A percentile compares a stretch with the other conserved stretches of the same genome.
These are phyloP conservation scores for Channa striata DNA, from an alignment of 2,797 vertebrate genomes.

Conservation along the genomic window DNA sequence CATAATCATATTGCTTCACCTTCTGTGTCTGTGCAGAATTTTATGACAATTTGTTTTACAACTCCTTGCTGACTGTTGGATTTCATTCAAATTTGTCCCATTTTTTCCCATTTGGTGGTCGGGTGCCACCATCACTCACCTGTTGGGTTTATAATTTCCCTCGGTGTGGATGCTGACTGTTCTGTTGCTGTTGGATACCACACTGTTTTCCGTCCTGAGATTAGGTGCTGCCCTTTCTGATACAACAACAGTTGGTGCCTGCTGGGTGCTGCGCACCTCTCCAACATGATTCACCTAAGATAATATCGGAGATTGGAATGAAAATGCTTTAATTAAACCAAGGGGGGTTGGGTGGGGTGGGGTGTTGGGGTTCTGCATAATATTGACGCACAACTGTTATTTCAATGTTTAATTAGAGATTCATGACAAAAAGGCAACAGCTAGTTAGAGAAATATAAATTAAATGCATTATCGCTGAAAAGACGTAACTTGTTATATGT, in stretches of 20 bases:
- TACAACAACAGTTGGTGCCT: constrained; percentile 82
- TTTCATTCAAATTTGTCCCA: not conserved
- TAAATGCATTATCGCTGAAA: not conserved
- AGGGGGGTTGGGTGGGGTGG: not conserved
- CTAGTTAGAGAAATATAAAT: not conserved
- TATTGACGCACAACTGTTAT: accelerated
- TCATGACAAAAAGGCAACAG: not conserved
- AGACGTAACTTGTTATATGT: no score
- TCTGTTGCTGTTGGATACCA: constrained; percentile 65
- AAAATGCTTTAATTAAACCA: not conserved
- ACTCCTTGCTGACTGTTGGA: no score
- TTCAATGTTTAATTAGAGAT: not conserved
- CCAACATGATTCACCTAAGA: constrained; percentile 84
- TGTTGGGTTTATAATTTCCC: constrained; percentile 62
- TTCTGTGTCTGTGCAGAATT: no score
- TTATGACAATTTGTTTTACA: no score
- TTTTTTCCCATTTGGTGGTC: not conserved
- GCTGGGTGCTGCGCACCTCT: constrained; percentile 71
- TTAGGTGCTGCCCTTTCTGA: constrained; percentile 83
- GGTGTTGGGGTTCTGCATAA: not conserved
- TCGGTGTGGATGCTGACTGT: constrained; percentile 68
- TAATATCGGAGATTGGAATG: not conserved
- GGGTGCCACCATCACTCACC: constrained; percentile 66
- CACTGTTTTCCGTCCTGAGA: constrained; percentile 66
- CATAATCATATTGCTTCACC: no score